Percentiles rank a stretch among this genome's conserved stretches.
Evolutionary conservation across 1,140 invertebrate species (phyloP).

Genomic region (Teleogryllus occipitalis): DNA sequence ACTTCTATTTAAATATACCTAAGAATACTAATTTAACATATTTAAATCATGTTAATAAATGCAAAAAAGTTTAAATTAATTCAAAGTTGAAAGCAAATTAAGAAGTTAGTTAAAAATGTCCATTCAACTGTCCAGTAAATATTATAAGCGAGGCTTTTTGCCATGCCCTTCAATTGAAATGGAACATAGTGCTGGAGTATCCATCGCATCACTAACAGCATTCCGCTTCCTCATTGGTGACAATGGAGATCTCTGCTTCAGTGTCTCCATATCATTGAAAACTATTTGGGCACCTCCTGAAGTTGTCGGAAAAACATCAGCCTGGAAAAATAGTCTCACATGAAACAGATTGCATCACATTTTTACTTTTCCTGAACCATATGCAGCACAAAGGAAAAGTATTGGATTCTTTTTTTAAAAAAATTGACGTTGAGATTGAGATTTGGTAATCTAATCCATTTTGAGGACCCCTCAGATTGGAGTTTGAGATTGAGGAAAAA

Average conservation of each 20-base stretch:
- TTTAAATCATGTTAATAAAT: too few species aligned
- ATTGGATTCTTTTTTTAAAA: too few species aligned
- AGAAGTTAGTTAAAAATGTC: too few species aligned
- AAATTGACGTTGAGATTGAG: too few species aligned
- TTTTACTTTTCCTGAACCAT: neutral
- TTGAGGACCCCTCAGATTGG: too few species aligned
- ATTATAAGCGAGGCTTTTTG: constrained; percentile 16
- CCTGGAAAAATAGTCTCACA: constrained; percentile 39
- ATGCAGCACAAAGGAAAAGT: too few species aligned
- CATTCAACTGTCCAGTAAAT: neutral
- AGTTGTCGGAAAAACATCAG: constrained; percentile 82
- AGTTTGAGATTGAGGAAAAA: too few species aligned
- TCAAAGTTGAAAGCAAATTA: too few species aligned
- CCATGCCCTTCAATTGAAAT: constrained; percentile 27
- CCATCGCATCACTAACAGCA: neutral
- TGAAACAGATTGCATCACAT: neutral
- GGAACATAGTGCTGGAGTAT: constrained; percentile 20
- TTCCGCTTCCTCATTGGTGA: constrained; percentile 20
- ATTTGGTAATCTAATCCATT: too few species aligned
- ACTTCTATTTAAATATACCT: too few species aligned
- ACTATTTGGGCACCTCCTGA: constrained; percentile 91
- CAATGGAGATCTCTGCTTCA: constrained; percentile 75
- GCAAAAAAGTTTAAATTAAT: too few species aligned
- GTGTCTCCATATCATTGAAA: constrained; percentile 88
- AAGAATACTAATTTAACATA: too few species aligned